Conservation (phyloP, 2,888 invertebrate species). For the Heliconius charithonia region DNA sequence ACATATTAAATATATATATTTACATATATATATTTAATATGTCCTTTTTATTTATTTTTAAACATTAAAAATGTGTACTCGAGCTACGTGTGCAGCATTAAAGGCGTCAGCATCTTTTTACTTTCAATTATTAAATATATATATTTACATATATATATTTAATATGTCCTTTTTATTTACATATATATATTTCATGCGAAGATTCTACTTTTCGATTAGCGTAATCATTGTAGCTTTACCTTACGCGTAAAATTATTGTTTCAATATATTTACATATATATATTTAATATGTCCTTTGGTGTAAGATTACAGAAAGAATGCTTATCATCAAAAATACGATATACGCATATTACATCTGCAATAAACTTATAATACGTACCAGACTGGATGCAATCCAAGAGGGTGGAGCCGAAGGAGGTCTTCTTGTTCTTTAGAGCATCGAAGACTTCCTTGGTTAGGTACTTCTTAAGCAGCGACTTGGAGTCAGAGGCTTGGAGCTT, state of each 20-base stretch:
- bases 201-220: background rate
- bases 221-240: background rate
- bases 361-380: slow-evolving; percentile 82
- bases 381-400: slow-evolving; percentile 97
- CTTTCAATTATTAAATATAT: slow-evolving; percentile 48
- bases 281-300: background rate
- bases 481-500: slow-evolving; percentile 95
- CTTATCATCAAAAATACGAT: background rate
- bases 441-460: slow-evolving; percentile 95
- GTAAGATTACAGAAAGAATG: slow-evolving; percentile 1
- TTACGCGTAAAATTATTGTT: background rate
- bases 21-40: no score
- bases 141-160: no score
- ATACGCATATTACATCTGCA: background rate
- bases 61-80: slow-evolving; percentile 68
- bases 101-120: slow-evolving; percentile 72
- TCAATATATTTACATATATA: no score
- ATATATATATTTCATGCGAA: background rate
- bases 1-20: no score
- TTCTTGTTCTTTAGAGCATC: slow-evolving; percentile 96
- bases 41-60: no score
- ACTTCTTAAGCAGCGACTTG: slow-evolving; percentile 98
- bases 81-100: slow-evolving; percentile 78
- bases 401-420: slow-evolving; percentile 95
- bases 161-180: no score